phyloP scores from a whole-genome alignment of 1,140 invertebrate species.

The Latrodectus geometricus region DNA sequence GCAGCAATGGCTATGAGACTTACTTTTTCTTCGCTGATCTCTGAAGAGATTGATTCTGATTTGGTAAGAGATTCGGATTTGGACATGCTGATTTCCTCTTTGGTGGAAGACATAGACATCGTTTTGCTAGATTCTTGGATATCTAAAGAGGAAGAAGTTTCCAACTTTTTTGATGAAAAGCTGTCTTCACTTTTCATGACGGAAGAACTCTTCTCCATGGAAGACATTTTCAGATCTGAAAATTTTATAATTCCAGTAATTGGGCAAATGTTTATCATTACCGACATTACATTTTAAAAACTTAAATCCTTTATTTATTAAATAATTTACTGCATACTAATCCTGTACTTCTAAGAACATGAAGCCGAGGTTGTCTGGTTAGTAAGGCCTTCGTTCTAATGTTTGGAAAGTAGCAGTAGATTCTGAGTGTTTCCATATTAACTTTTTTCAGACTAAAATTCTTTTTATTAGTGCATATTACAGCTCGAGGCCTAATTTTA shows the following conservation, averaged over 20 bases:
- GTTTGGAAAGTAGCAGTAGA: too few relatives aligned
- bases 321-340: too few relatives aligned
- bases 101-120: conserved; percentile 23
- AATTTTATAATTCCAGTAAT: not conserved
- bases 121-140: conserved; percentile 35
- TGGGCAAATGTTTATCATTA: too few relatives aligned
- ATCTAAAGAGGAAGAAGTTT: conserved; percentile 36
- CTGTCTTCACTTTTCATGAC: conserved; percentile 49
- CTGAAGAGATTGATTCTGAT: conserved; percentile 40
- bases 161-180: conserved; percentile 18
- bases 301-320: too few relatives aligned
- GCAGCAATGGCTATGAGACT: not conserved
- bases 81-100: conserved; percentile 42
- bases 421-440: too few relatives aligned
- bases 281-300: too few relatives aligned
- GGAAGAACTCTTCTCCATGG: conserved; percentile 46
- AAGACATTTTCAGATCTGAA: conserved; percentile 41
- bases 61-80: conserved; percentile 27
- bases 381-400: too few relatives aligned
- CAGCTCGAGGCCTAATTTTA: too few relatives aligned
- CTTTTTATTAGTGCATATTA: too few relatives aligned
- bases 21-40: conserved; percentile 56
- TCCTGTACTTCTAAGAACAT: too few relatives aligned
- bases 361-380: too few relatives aligned
- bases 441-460: too few relatives aligned